Evolutionary conservation across 1,140 invertebrate genomes (phyloP), one percentile per base, ranked within the genome.

Genomic region (Agrypnia vestita): DNA sequence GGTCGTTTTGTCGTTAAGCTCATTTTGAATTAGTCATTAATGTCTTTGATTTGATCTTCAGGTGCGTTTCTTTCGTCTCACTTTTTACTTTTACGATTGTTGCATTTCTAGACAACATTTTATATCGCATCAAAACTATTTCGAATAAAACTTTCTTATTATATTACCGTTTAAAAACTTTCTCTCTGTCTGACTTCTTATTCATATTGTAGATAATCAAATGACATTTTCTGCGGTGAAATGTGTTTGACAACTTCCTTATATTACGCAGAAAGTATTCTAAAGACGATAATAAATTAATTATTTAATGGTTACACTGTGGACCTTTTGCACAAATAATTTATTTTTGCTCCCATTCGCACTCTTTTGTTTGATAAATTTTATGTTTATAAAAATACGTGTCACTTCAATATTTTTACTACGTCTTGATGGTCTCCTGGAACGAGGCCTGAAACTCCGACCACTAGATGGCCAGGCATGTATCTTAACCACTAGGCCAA

Each of bases 21-120:
- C 64, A 69, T 46, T 69, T 69, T 47, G 61, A 69, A 69, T 69
- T 46, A 69, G 21, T 62, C 61, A 62, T 62, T 62, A 62, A 62
- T 62, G 61, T 62, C 61, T 35, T 19, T 25, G 61, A 62, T 62
- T 43, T 62, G 25, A 62, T 62, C 61, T 62, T 19, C 61, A 62
- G 61, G 61, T 59, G 61, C 61, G 9, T 62, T 62, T 25, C 13
- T 25, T 62, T 59, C 17, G 21, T 59, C 55, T 15, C 55, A 59
- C 55, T 9, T 21, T 59, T 59, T 19, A 59, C 55, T 59, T 59
- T 59, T 59, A 59, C 55, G 21, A 21, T 59, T 19, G 3, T 9
- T 59, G 15, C 55, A 11, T n/a, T n/a, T n/a, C n/a, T n/a, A 21
- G 17, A 15, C 15, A 59, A 59, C 21, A 9, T 21, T 59, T 59